Base-by-base conservation (phyloP, 2,797 vertebrate genomes). In the Sebastes alutus region DNA sequence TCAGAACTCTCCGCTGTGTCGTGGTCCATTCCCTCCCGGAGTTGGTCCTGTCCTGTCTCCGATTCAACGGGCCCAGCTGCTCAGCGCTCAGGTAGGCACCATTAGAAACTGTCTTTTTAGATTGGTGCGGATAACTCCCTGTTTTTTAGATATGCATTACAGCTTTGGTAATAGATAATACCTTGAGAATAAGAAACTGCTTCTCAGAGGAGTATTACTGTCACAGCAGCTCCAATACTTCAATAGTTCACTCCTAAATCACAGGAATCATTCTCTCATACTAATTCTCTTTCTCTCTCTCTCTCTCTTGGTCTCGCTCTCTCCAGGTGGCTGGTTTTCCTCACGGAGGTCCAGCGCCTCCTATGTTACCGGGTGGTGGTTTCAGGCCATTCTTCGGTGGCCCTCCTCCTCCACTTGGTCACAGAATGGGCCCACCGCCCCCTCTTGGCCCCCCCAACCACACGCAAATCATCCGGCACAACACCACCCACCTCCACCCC, bases 401-500 rank as follows among this genome's bases (percentile, higher is more conserved):
- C 7, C 96, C 96, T 30, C 95, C 97, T 0, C 95, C 97, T 0
- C 93, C 96, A 0, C 91, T 94, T 0, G 80, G 89, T 55, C 94
- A 94, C 77, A 81, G 95, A 82, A 87, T 96, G 84, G 95, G 94
- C 7, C 94, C 92, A 29, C 5, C 95, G 18, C 1, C 93, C 35
- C 5, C 95, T 78, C 1, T 80, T 71, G 96, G 35, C 4, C 95
- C 94, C 30, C 95, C 95, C 29, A 96, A 91, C 88, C 97, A 97
- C 38, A 77, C 91, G 0, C 94, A 93, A 3, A 94, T 96, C 65
- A 96, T 98, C 72, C 94, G 97, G 22, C 96, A 98, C 3, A 98
- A 98, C 84, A 98, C 98, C 7, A 99, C 98, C 73, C 97, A 99
- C 78, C 94, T 99, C 6, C 98, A 99, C 81, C 98, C 98, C 0